These are phyloP conservation scores for Strix occidentalis DNA, from an alignment of 2,797 vertebrate genomes.

Conservation along the genomic window DNA sequence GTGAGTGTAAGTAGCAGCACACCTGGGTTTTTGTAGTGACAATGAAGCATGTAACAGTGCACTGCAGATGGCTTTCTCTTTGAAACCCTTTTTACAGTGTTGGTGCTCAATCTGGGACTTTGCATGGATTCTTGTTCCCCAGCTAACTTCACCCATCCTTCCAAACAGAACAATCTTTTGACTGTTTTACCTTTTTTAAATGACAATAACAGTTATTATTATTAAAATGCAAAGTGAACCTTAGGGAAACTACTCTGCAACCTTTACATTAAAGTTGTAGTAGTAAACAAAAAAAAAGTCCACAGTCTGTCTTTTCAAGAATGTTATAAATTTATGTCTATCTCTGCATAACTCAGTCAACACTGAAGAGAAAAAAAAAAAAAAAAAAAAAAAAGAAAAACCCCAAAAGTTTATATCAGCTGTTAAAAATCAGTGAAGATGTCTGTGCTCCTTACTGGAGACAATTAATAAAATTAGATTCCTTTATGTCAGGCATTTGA, in stretches of 20 bases:
- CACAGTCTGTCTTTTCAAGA: background rate
- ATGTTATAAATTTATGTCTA: background rate
- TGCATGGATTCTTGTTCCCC: background rate
- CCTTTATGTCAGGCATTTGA: background rate
- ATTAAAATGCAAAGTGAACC: background rate
- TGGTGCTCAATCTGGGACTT: background rate
- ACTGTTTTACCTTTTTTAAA: background rate
- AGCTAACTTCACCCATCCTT: background rate
- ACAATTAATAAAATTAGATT: background rate
- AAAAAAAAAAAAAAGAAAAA: background rate
- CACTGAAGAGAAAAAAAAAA: background rate
- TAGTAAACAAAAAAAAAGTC: background rate
- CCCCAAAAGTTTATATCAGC: background rate
- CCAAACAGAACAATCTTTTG: background rate
- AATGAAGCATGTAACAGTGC: background rate
- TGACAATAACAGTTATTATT: background rate
- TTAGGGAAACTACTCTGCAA: background rate
- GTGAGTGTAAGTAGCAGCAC: background rate
- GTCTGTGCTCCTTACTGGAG: background rate
- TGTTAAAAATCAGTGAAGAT: background rate
- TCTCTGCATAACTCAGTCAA: background rate
- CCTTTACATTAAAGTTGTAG: background rate
- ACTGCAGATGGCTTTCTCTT: background rate
- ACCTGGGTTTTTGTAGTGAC: background rate
- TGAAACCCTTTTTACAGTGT: background rate